Percentiles rank a stretch among this genome's conserved stretches.
Conservation (phyloP, 2,113 vertebrate species). For the Ramphastos sulfuratus region DNA sequence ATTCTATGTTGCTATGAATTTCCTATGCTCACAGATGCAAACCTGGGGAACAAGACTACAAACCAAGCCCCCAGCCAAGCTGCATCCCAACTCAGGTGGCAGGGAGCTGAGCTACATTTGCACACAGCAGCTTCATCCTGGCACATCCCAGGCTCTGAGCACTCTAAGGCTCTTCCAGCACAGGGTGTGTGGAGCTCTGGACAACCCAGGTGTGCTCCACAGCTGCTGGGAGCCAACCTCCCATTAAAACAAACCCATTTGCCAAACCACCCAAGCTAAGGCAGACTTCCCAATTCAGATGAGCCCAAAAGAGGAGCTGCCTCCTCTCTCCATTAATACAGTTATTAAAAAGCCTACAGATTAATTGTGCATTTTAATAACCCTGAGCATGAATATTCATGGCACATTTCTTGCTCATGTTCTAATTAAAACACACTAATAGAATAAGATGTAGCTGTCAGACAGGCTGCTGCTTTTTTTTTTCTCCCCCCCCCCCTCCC, state of each 20-base stretch:
- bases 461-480: background rate
- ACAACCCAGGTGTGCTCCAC: background rate
- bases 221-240: background rate
- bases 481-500: too few relatives aligned
- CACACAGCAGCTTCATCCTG: background rate
- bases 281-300: background rate
- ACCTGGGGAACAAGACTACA: background rate
- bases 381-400: conserved; percentile 78
- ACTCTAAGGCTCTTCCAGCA: rapidly evolving
- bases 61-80: background rate
- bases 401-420: conserved; percentile 14
- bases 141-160: rapidly evolving
- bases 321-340: conserved; percentile 54
- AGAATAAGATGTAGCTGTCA: conserved; percentile 61
- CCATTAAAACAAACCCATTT: conserved; percentile 1
- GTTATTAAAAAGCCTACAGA: conserved; percentile 65
- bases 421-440: conserved; percentile 78
- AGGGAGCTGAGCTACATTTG: background rate
- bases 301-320: conserved; percentile 18
- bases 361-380: conserved; percentile 78
- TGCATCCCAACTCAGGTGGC: background rate
- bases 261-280: background rate
- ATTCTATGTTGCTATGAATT: background rate
- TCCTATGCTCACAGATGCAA: too few relatives aligned
- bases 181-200: background rate